These are phyloP conservation scores for Cepaea nemoralis DNA, from an alignment of 1,140 invertebrate genomes.

Conservation along the genomic window DNA sequence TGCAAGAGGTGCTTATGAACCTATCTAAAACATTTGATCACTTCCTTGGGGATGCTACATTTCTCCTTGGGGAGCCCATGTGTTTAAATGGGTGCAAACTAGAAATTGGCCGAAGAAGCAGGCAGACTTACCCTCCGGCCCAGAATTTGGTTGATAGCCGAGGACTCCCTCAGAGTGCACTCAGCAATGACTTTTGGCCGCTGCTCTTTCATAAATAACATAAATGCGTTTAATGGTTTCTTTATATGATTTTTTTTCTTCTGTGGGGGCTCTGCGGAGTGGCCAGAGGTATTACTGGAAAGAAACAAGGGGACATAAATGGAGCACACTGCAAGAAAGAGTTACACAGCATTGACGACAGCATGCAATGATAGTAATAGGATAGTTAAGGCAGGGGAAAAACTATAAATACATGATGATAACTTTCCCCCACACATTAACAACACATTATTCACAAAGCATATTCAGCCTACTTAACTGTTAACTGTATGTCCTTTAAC, in stretches of 20 bases:
- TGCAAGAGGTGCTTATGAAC: not conserved
- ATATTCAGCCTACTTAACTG: too few relatives aligned
- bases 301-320: slow-evolving; percentile 27
- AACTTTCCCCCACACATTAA: too few relatives aligned
- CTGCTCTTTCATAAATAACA: slow-evolving; percentile 99
- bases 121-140: slow-evolving; percentile 85
- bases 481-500: too few relatives aligned
- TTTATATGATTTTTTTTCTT: slow-evolving; percentile 87
- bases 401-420: too few relatives aligned
- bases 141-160: slow-evolving; percentile 99
- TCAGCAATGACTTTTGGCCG: slow-evolving; percentile 97
- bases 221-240: slow-evolving; percentile 99
- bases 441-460: too few relatives aligned
- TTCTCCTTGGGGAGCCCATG: too few relatives aligned
- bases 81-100: not conserved
- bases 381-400: not conserved
- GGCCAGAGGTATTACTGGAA: slow-evolving; percentile 32
- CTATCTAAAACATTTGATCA: too few relatives aligned
- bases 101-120: not conserved
- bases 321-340: not conserved
- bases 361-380: not conserved
- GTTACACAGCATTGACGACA: not conserved
- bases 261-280: slow-evolving; percentile 44
- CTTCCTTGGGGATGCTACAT: too few relatives aligned
- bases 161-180: slow-evolving; percentile 97